A percentile compares a stretch with the other conserved stretches of the same genome.
Conservation (phyloP, 1,140 invertebrate species). For the Physella acuta region DNA sequence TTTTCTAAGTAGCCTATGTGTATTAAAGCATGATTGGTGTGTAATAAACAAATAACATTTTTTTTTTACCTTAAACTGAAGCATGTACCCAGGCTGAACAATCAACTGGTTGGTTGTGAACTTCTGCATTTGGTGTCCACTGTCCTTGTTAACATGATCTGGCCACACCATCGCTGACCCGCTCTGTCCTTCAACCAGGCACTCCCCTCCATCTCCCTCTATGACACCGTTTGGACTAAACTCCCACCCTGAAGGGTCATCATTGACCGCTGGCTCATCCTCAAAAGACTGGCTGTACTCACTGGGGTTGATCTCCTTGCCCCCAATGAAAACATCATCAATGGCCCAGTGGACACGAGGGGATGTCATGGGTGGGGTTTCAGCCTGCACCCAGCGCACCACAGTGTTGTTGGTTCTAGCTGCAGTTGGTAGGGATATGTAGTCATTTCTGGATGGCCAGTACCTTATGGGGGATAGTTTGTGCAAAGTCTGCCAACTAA, state of each 20-base stretch:
- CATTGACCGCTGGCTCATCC: conserved; percentile 30
- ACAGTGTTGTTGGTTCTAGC: conserved; percentile 54
- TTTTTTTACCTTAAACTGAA: conserved; percentile 57
- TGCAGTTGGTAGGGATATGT: conserved; percentile 54
- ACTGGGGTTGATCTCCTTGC: conserved; percentile 60
- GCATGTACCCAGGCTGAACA: conserved; percentile 55
- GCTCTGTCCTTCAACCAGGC: conserved; percentile 7
- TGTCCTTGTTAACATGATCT: conserved; percentile 26
- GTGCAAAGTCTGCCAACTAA: conserved; percentile 59
- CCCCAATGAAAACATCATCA: conserved; percentile 61
- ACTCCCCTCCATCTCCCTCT: conserved; percentile 37
- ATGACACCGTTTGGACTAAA: conserved; percentile 55
- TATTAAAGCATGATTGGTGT: conserved; percentile 47
- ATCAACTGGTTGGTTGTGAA: conserved; percentile 61
- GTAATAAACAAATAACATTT: no score
- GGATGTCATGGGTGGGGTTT: conserved; percentile 33
- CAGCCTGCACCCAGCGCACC: conserved; percentile 57
- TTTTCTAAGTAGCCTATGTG: conserved; percentile 49
- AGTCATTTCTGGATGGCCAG: conserved; percentile 48
- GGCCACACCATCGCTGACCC: conserved; percentile 45
- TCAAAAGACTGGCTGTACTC: conserved; percentile 56
- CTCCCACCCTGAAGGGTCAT: conserved; percentile 49
- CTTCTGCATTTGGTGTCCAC: conserved; percentile 31
- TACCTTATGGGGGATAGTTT: conserved; percentile 56
- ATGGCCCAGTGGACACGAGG: conserved; percentile 57